Base-by-base conservation (phyloP, 2,888 invertebrate species). In the Temnothorax ravouxi region DNA sequence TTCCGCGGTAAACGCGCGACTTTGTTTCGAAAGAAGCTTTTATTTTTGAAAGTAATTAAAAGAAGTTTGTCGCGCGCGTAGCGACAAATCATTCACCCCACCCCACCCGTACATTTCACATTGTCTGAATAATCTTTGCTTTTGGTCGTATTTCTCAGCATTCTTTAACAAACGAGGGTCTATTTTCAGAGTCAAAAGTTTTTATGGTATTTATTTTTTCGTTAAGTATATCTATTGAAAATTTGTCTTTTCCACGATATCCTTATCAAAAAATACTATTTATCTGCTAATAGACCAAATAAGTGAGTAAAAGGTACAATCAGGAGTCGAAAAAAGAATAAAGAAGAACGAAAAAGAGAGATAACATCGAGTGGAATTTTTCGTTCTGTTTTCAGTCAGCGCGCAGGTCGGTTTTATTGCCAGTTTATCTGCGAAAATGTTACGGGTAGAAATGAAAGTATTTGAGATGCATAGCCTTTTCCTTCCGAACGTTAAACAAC, bases 341-440 rank as follows among this genome's bases (percentile, higher is more conserved):
- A 38, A 41, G 11, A 52, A 69, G 38, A 2, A 13, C 11, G 13
- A 25, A 11, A 62, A 18, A 76, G 29, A 64, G 64, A 25, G 18
- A 2, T 52, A 52, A 29, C 15, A 41, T 25, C 5, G 29, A 77
- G 9, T 54, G 41, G 25, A 54, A 66, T 44, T 54, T 75, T 64
- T 76, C 50, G 38, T 47, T 52, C 50, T 62, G 25, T 9, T 13
- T 41, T 44, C 15, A 52, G 52, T n/a, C 52, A 0, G n/a, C 54
- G 54, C n/a, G n/a, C n/a, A n/a, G n/a, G 54, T 66, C 15, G 25
- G 18, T 44, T 66, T 77, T 77, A 64, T 29, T 77, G n/a, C 29
- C 66, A 18, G 54, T 54, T 66, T 77, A 66, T 41, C 50, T 62
- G 41, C 41, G 47, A 84, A 71, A 84, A 81, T 59, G 50, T 47